These are phyloP conservation scores for Taurulus bubalis DNA, from an alignment of 2,113 vertebrate genomes.

Conservation along the genomic window DNA sequence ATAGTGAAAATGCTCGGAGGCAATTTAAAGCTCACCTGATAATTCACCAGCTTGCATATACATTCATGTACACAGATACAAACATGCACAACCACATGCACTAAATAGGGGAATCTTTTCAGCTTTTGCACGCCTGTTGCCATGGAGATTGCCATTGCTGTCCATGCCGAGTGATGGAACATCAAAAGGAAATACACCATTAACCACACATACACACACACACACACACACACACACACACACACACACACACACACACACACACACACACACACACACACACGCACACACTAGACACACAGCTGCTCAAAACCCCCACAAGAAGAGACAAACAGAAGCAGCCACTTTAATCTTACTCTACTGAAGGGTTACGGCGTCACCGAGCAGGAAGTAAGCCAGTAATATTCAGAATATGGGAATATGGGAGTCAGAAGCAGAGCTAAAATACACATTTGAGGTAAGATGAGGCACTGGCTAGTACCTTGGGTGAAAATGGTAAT, in stretches of 20 bases:
- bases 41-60: neutral
- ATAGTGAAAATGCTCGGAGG: neutral
- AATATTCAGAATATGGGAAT: neutral
- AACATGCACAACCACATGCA: neutral
- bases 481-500: neutral
- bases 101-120: slow-evolving; percentile 38
- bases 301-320: slow-evolving; percentile 26
- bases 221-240: slow-evolving; percentile 9
- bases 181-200: slow-evolving; percentile 67
- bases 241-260: slow-evolving; percentile 27
- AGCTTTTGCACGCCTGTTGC: slow-evolving; percentile 66
- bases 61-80: slow-evolving; percentile 3
- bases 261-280: neutral
- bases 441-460: slow-evolving; percentile 6
- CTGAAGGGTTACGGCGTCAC: slow-evolving; percentile 32
- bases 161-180: slow-evolving; percentile 50
- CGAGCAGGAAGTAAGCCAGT: neutral
- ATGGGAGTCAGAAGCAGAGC: neutral
- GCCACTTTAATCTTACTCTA: slow-evolving; percentile 36
- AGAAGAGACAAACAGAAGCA: slow-evolving; percentile 19
- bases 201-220: slow-evolving; percentile 22
- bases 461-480: neutral
- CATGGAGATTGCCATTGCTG: slow-evolving; percentile 74
- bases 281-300: slow-evolving; percentile 24
- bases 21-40: slow-evolving; percentile 1